Evolutionary conservation across 2,113 vertebrate genomes (phyloP).

Genomic region (Ictalurus punctatus): DNA sequence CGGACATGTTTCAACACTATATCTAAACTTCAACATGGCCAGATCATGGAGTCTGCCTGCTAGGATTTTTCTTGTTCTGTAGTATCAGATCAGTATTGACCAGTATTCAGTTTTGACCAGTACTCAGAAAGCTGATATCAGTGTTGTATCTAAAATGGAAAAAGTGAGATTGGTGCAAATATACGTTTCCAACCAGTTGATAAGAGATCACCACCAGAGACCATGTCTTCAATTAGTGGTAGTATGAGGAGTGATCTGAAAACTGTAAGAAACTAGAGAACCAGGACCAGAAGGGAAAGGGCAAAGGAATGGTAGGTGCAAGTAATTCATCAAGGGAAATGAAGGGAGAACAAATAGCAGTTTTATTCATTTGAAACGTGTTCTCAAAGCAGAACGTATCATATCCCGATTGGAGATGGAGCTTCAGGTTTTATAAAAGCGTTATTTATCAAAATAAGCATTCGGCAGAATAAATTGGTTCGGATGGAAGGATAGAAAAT

Average conservation of each 20-base stretch:
- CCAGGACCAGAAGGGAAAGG: not conserved
- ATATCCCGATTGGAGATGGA: not conserved
- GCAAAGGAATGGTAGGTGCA: not conserved
- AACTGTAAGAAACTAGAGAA: not conserved
- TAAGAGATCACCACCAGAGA: too few relatives aligned
- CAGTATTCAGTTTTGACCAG: too few relatives aligned
- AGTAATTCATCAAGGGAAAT: not conserved
- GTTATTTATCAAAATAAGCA: not conserved
- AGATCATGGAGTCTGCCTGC: not conserved
- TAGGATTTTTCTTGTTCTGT: not conserved
- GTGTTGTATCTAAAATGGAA: too few relatives aligned
- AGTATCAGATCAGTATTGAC: not conserved
- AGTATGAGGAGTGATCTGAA: not conserved
- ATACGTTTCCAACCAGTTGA: too few relatives aligned
- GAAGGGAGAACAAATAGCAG: not conserved
- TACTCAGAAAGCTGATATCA: too few relatives aligned
- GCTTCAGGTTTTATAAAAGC: not conserved
- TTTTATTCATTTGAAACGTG: not conserved
- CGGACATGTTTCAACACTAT: not conserved
- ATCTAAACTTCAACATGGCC: not conserved
- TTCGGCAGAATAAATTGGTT: not conserved
- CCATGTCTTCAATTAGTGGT: not conserved
- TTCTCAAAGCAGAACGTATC: not conserved
- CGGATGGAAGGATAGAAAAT: not conserved
- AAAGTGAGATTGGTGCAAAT: too few relatives aligned